A percentile compares a stretch with the other conserved stretches of the same genome.
Conservation (phyloP, 2,797 vertebrate genomes). For the Heterohyrax brucei region DNA sequence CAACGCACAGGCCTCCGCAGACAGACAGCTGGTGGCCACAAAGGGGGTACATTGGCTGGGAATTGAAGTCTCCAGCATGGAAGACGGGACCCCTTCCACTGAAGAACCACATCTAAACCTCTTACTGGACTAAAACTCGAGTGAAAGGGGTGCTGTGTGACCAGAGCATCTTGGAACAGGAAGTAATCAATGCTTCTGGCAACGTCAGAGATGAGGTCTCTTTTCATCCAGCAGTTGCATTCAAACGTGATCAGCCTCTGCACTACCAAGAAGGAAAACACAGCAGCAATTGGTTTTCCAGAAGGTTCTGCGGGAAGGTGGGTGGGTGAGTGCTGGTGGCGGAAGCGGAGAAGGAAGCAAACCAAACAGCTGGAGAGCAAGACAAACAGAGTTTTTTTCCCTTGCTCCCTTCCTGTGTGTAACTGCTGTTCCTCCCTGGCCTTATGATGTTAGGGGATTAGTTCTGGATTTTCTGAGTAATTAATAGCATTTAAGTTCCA, state of each 20-base stretch:
- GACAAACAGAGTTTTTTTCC: background rate
- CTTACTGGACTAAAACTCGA: background rate
- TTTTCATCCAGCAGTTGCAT: background rate
- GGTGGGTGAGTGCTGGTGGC: background rate
- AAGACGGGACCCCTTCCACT: background rate
- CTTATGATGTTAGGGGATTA: conserved; percentile 84
- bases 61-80: background rate
- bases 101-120: background rate
- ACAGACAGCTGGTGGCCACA: background rate
- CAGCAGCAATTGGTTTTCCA: background rate
- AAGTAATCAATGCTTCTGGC: rapidly evolving
- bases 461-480: conserved; percentile 90
- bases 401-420: background rate
- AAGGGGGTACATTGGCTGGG: background rate
- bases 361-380: conserved; percentile 49
- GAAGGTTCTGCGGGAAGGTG: background rate
- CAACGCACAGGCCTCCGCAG: background rate
- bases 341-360: background rate
- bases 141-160: background rate
- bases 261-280: background rate
- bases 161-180: background rate
- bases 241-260: rapidly evolving
- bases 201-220: background rate
- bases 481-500: conserved; percentile 91
- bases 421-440: conserved; percentile 66